Evolutionary conservation across 2,797 vertebrate species (phyloP).

Genomic region (Myotis vivesi): DNA sequence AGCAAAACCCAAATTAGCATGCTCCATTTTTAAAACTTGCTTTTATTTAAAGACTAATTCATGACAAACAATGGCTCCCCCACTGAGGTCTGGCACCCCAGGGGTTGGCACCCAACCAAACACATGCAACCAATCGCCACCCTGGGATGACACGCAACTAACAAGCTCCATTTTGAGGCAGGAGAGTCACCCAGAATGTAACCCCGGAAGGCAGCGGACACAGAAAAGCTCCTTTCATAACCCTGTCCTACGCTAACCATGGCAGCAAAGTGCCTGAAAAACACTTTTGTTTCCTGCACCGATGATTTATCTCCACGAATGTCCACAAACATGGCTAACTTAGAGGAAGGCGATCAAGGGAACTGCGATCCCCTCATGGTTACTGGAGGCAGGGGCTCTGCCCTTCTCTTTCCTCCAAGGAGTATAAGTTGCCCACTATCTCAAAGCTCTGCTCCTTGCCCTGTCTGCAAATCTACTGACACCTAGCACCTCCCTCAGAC

Average conservation of each 20-base stretch:
- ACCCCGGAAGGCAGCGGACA: constrained; percentile 58
- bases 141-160: constrained; percentile 61
- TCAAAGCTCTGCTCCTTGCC: not conserved
- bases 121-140: constrained; percentile 76
- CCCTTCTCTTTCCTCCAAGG: not conserved
- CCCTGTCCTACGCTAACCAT: not conserved
- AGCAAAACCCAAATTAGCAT: constrained; percentile 78
- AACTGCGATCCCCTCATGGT: not conserved
- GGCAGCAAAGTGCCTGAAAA: constrained; percentile 68
- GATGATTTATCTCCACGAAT: constrained; percentile 36
- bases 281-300: constrained; percentile 72
- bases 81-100: constrained; percentile 46
- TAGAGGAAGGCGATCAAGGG: not conserved
- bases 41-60: constrained; percentile 80
- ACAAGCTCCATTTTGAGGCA: constrained; percentile 61
- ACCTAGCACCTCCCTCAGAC: not conserved
- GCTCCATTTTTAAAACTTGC: constrained; percentile 76
- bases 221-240: constrained; percentile 74
- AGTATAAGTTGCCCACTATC: not conserved
- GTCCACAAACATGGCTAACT: constrained; percentile 30
- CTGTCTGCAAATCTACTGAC: not conserved
- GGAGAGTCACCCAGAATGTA: constrained; percentile 55
- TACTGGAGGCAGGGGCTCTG: not conserved
- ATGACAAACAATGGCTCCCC: constrained; percentile 72
- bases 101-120: constrained; percentile 73